Evolutionary conservation across 92 coral and sea anemone species (phyloP).

Genomic region (Ricordea florida): DNA sequence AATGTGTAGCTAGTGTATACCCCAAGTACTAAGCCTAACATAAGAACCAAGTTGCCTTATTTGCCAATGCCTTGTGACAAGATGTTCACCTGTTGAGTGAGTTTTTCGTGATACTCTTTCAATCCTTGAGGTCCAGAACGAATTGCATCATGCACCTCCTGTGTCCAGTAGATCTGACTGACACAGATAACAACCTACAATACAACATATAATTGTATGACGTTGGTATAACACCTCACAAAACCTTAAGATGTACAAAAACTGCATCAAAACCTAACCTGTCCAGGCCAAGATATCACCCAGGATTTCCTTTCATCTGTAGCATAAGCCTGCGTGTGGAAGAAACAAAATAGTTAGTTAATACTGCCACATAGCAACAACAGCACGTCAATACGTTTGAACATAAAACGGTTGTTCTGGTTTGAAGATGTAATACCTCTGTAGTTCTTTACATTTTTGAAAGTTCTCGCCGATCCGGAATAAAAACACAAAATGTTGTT

Average conservation of each 20-base stretch:
- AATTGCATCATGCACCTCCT: conserved; percentile 98
- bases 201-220: not conserved
- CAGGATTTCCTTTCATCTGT: conserved; percentile 88
- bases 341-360: not conserved
- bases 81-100: conserved; percentile 75
- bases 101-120: conserved; percentile 91
- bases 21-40: no score
- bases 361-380: no score
- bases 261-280: conserved; percentile 46
- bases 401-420: no score
- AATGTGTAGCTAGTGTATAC: no score
- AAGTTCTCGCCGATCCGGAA: no score
- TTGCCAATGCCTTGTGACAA: no score
- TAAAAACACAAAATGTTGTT: no score
- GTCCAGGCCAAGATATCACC: conserved; percentile 99
- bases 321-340: conserved; percentile 78
- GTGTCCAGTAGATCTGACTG: conserved; percentile 99
- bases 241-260: not conserved
- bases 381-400: no score
- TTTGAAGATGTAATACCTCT: no score
- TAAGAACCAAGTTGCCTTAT: no score
- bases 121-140: conserved; percentile 94
- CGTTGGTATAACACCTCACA: not conserved
- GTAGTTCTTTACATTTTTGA: no score
- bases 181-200: conserved; percentile 92